Conservation (phyloP, 2,888 invertebrate genomes). For the Pristionchus arcanus region DNA sequence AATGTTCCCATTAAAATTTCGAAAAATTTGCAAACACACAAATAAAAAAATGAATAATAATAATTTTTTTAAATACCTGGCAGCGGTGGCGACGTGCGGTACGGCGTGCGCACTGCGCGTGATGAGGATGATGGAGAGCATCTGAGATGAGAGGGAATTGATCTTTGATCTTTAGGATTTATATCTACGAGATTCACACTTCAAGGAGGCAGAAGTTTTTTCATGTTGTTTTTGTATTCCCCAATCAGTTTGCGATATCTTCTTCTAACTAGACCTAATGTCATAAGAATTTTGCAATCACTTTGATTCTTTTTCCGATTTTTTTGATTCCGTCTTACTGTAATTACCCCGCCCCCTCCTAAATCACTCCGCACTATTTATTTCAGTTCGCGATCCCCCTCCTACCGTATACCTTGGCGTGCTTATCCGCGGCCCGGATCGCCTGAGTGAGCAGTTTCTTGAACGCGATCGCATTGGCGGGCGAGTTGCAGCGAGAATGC, state of each 20-base stretch:
- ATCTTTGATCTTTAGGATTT: neutral
- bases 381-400: neutral
- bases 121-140: constrained; percentile 3
- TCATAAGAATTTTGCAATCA: too few relatives aligned
- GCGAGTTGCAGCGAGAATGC: neutral
- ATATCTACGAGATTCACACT: too few relatives aligned
- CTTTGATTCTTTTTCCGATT: too few relatives aligned
- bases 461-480: constrained; percentile 5
- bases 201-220: too few relatives aligned
- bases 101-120: neutral
- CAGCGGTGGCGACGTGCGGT: neutral
- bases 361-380: too few relatives aligned
- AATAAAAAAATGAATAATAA: neutral
- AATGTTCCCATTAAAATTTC: too few relatives aligned
- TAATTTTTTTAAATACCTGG: neutral
- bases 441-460: neutral
- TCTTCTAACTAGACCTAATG: too few relatives aligned
- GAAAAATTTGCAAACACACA: neutral
- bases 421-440: neutral
- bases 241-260: too few relatives aligned
- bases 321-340: too few relatives aligned
- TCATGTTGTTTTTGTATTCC: too few relatives aligned
- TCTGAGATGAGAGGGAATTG: neutral
- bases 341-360: too few relatives aligned
- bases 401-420: neutral